Evolutionary conservation across 2,888 invertebrate species (phyloP).

Genomic region (Nomada ruficornis): DNA sequence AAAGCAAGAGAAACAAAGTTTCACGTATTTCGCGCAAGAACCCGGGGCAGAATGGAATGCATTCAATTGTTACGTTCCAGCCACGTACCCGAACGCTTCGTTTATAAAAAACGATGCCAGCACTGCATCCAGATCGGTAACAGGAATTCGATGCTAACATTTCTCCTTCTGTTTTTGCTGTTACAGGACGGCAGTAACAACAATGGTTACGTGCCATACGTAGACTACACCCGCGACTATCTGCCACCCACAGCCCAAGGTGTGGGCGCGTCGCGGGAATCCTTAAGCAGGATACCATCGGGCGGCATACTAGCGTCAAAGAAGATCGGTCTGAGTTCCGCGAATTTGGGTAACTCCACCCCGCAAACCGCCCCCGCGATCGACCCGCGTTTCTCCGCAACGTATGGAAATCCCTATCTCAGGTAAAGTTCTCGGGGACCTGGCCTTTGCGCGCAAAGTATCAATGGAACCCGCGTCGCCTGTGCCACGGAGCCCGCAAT

Average conservation of each 20-base stretch:
- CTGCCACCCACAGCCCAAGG: slow-evolving; percentile 90
- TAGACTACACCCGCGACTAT: slow-evolving; percentile 95
- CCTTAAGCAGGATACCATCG: slow-evolving; percentile 82
- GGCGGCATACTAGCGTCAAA: slow-evolving; percentile 82
- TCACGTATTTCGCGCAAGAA: background rate
- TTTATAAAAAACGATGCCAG: slow-evolving; percentile 1
- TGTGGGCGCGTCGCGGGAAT: slow-evolving; percentile 82
- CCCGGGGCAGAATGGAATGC: background rate
- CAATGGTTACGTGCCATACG: slow-evolving; percentile 94
- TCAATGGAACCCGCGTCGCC: slow-evolving; percentile 30
- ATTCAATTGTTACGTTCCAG: background rate
- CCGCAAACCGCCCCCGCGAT: slow-evolving; percentile 85
- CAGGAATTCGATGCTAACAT: background rate
- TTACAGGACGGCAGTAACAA: slow-evolving; percentile 91
- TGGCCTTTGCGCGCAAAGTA: background rate
- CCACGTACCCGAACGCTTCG: background rate
- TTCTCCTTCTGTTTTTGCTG: slow-evolving; percentile 33
- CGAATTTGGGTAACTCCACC: slow-evolving; percentile 79
- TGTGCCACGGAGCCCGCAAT: slow-evolving; percentile 48
- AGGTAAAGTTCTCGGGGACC: slow-evolving; percentile 85
- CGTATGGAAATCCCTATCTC: slow-evolving; percentile 95
- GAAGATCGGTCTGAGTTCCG: slow-evolving; percentile 82
- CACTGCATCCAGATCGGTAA: background rate
- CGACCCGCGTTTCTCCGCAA: slow-evolving; percentile 94
- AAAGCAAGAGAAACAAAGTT: background rate